Percentiles rank a stretch among this genome's conserved stretches.
Conservation (phyloP, 1,140 invertebrate species). For the Ectropis grisescens region DNA sequence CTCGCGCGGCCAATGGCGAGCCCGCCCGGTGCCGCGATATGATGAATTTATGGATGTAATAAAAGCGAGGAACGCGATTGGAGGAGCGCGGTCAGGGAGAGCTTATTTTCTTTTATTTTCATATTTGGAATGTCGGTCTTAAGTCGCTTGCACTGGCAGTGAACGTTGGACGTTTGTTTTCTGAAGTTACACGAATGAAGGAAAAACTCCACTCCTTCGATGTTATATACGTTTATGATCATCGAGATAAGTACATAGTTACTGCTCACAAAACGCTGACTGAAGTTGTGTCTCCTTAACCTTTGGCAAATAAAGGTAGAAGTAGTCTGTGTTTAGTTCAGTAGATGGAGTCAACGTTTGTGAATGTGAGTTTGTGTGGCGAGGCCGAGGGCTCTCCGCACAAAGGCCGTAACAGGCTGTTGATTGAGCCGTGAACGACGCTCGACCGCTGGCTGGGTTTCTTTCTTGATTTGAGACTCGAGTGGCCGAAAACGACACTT, state of each 20-base stretch:
- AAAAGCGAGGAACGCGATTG: constrained; percentile 71
- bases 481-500: constrained; percentile 61
- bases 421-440: constrained; percentile 65
- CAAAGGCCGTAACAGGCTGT: constrained; percentile 57
- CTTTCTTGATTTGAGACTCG: constrained; percentile 62
- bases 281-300: too few relatives aligned
- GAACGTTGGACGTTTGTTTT: constrained; percentile 23
- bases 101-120: constrained; percentile 69
- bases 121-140: constrained; percentile 61
- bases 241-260: too few relatives aligned
- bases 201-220: too few relatives aligned
- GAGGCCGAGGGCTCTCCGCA: constrained; percentile 36
- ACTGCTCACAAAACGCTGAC: too few relatives aligned
- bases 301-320: too few relatives aligned
- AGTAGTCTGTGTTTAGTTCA: too few relatives aligned
- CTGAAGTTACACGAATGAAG: constrained; percentile 14
- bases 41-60: constrained; percentile 76
- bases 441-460: constrained; percentile 52
- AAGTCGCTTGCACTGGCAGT: constrained; percentile 25
- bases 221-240: too few relatives aligned
- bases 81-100: constrained; percentile 57
- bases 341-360: constrained; percentile 15
- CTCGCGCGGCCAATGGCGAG: constrained; percentile 69
- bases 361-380: constrained; percentile 29
- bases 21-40: constrained; percentile 62